These are phyloP conservation scores for Acanthosoma haemorrhoidale DNA, from an alignment of 2,888 invertebrate genomes.

Conservation along the genomic window DNA sequence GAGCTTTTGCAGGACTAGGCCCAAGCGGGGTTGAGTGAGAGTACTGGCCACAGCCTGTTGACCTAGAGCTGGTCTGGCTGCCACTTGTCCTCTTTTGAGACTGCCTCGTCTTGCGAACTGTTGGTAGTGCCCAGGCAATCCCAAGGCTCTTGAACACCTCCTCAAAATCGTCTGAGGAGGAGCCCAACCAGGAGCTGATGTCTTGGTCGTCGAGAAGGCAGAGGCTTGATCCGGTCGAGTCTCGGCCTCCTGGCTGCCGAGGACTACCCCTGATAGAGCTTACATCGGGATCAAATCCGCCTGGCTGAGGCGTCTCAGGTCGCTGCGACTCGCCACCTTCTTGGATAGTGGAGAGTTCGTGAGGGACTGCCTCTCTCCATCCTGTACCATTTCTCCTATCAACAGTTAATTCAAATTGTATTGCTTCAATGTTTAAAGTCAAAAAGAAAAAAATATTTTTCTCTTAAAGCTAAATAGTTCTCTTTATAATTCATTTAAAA, in stretches of 20 bases:
- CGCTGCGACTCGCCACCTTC: not conserved
- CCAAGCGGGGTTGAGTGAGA: slow-evolving; percentile 31
- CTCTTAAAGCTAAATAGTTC: too few relatives aligned
- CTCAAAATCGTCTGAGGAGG: slow-evolving; percentile 29
- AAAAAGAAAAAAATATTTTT: too few relatives aligned
- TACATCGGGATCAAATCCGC: slow-evolving; percentile 12
- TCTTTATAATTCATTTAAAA: too few relatives aligned
- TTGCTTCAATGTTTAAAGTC: too few relatives aligned
- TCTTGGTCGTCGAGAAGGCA: slow-evolving; percentile 18
- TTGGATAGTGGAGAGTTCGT: slow-evolving; percentile 17
- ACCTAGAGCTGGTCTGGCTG: not conserved
- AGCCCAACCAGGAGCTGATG: not conserved
- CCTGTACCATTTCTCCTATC: too few relatives aligned
- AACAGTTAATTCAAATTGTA: too few relatives aligned
- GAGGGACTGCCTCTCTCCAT: not conserved
- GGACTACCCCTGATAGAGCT: slow-evolving; percentile 19
- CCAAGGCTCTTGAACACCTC: slow-evolving; percentile 37
- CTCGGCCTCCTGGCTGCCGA: not conserved
- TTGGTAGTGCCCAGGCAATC: slow-evolving; percentile 35
- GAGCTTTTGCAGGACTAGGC: slow-evolving; percentile 1
- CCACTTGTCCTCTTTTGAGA: not conserved
- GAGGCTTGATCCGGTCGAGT: slow-evolving; percentile 12
- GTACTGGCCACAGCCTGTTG: slow-evolving; percentile 3
- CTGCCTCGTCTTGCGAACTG: slow-evolving; percentile 26
- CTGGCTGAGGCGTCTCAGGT: not conserved